A percentile compares a stretch with the other conserved stretches of the same genome.
phyloP scores from a whole-genome alignment of 2,113 vertebrate genomes.

The Porphyrio hochstetteri region DNA sequence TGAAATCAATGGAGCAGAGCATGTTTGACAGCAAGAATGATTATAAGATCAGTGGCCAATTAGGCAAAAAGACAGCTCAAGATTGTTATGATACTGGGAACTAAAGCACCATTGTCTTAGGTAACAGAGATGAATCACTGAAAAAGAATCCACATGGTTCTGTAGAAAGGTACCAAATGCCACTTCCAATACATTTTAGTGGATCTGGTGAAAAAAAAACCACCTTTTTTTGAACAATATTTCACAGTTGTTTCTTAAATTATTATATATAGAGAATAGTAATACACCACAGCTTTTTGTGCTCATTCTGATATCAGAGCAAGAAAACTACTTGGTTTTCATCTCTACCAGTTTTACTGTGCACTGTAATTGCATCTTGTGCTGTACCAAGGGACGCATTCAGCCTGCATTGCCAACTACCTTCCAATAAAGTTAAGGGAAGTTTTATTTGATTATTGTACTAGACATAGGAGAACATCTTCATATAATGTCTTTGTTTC shows the following conservation, averaged over 20 bases:
- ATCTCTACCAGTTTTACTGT: neutral
- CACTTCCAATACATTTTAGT: neutral
- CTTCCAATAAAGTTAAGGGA: neutral
- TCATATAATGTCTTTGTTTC: neutral
- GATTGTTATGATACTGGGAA: slow-evolving; percentile 2
- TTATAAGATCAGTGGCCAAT: slow-evolving; percentile 45
- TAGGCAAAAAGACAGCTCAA: slow-evolving; percentile 47
- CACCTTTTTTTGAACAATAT: neutral
- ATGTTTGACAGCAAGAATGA: neutral
- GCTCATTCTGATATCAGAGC: neutral
- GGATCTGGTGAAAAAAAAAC: neutral
- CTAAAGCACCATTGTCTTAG: neutral
- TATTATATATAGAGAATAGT: neutral
- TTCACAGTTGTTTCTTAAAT: neutral
- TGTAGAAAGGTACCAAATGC: neutral
- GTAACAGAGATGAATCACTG: neutral
- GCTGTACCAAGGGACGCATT: neutral
- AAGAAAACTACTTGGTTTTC: slow-evolving; percentile 17
- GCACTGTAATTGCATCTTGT: neutral
- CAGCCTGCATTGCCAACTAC: neutral
- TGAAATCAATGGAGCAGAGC: slow-evolving; percentile 30
- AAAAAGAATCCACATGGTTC: neutral
- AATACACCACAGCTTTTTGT: neutral
- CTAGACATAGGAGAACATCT: neutral
- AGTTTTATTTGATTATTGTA: neutral